Conservation (phyloP, 2,113 vertebrate species). For the Cheilinus undulatus region DNA sequence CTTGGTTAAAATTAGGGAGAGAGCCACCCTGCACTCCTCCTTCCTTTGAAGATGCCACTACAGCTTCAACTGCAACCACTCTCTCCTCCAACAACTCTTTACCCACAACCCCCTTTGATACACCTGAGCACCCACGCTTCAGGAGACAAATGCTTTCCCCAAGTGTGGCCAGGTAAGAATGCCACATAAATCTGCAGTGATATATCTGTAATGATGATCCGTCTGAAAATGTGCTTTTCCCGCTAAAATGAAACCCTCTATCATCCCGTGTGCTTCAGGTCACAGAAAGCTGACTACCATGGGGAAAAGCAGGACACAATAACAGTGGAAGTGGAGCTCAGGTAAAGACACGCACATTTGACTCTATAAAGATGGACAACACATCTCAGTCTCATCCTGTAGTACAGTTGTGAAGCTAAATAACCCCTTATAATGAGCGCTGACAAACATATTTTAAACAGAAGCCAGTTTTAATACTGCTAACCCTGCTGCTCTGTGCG, state of each 20-base stretch:
- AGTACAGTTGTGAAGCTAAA: too few relatives aligned
- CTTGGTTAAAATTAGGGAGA: slow-evolving; percentile 71
- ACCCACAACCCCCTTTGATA: slow-evolving; percentile 93
- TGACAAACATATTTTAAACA: too few relatives aligned
- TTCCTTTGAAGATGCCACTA: slow-evolving; percentile 98
- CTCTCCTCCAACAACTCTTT: slow-evolving; percentile 94
- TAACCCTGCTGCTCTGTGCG: too few relatives aligned
- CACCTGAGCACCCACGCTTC: slow-evolving; percentile 92
- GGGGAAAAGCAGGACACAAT: slow-evolving; percentile 90
- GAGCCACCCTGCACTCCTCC: slow-evolving; percentile 93
- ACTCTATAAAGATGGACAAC: too few relatives aligned
- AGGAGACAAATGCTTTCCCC: slow-evolving; percentile 91
- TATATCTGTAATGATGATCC: background rate
- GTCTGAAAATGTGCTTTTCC: background rate
- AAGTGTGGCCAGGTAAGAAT: slow-evolving; percentile 88
- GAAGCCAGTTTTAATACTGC: too few relatives aligned
- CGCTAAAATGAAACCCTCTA: background rate
- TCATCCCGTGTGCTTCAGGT: slow-evolving; percentile 75
- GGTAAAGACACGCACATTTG: too few relatives aligned
- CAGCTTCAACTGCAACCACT: slow-evolving; percentile 95
- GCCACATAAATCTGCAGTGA: background rate
- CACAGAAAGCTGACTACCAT: slow-evolving; percentile 81
- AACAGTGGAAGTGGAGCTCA: slow-evolving; percentile 91
- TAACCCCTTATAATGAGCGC: too few relatives aligned
- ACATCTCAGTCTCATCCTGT: too few relatives aligned